A percentile compares a stretch with the other conserved stretches of the same genome.
Conservation (phyloP, 2,888 invertebrate species). For the Cosmia pyralina region DNA sequence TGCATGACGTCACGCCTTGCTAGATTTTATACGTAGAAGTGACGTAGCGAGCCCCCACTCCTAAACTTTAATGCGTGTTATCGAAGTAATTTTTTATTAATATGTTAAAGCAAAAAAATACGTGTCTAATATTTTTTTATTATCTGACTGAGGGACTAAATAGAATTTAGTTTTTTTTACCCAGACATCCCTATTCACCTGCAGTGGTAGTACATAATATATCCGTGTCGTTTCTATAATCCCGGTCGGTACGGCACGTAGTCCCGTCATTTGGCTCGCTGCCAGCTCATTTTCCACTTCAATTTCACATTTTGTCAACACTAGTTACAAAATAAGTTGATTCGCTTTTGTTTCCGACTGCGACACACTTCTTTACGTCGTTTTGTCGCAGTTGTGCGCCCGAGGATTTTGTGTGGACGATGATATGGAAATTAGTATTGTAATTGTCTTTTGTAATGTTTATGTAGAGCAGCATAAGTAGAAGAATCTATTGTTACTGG, state of each 20-base stretch:
- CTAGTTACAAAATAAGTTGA: slow-evolving; percentile 64
- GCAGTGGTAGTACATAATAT: background rate
- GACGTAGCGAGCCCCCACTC: too few relatives aligned
- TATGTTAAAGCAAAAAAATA: too few relatives aligned
- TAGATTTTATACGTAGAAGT: too few relatives aligned
- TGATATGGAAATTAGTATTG: slow-evolving; percentile 19
- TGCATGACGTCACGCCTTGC: too few relatives aligned
- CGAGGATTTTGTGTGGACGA: slow-evolving; percentile 11
- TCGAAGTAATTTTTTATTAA: too few relatives aligned
- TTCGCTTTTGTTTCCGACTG: slow-evolving; percentile 48
- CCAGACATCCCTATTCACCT: background rate
- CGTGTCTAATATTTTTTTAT: too few relatives aligned
- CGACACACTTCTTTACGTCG: slow-evolving; percentile 35
- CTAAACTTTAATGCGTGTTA: too few relatives aligned
- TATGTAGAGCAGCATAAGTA: background rate
- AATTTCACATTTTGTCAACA: slow-evolving; percentile 66
- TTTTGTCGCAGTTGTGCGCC: slow-evolving; percentile 46
- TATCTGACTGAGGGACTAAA: too few relatives aligned
- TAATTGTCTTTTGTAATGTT: slow-evolving; percentile 18
- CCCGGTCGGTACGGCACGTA: slow-evolving; percentile 16
- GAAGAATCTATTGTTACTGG: too few relatives aligned
- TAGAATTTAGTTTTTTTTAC: too few relatives aligned
- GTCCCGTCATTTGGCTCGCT: slow-evolving; percentile 51
- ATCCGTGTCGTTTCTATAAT: slow-evolving; percentile 9
- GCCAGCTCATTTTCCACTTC: slow-evolving; percentile 65